Evolutionary conservation across 2,113 vertebrate genomes (phyloP).

Genomic region (Acinonyx jubatus): DNA sequence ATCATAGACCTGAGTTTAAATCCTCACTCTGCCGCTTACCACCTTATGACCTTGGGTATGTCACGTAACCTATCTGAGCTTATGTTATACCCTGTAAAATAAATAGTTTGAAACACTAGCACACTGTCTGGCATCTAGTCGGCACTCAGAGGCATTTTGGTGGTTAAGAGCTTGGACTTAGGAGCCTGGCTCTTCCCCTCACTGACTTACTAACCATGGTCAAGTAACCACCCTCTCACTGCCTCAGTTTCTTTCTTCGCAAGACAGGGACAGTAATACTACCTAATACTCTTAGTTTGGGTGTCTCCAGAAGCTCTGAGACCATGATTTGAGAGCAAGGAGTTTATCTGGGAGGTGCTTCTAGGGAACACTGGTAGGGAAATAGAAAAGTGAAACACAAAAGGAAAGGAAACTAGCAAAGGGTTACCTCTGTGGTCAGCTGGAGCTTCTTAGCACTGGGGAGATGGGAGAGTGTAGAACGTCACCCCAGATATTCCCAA

Average conservation of each 20-base stretch:
- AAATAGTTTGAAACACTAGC: not conserved
- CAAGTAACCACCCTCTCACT: not conserved
- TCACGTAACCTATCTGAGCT: not conserved
- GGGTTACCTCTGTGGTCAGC: not conserved
- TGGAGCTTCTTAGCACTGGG: not conserved
- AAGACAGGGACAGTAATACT: not conserved
- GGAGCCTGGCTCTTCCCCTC: not conserved
- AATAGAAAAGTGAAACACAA: not conserved
- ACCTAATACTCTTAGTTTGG: not conserved
- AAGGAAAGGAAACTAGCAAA: not conserved
- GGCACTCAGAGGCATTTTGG: not conserved
- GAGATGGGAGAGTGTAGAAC: not conserved
- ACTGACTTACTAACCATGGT: not conserved
- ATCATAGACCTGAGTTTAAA: not conserved
- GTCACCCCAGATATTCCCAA: not conserved
- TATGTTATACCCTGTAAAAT: not conserved
- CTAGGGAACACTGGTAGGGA: not conserved
- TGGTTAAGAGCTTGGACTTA: not conserved
- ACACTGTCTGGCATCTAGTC: not conserved
- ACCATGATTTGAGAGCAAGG: not conserved
- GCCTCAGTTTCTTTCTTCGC: not conserved
- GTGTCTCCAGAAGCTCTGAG: not conserved
- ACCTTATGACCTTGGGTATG: not conserved
- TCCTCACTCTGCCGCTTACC: not conserved
- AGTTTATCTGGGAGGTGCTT: not conserved